Percentiles rank a stretch among this genome's conserved stretches.
phyloP scores from a whole-genome alignment of 1,140 invertebrate species.

The Monochamus saltuarius region DNA sequence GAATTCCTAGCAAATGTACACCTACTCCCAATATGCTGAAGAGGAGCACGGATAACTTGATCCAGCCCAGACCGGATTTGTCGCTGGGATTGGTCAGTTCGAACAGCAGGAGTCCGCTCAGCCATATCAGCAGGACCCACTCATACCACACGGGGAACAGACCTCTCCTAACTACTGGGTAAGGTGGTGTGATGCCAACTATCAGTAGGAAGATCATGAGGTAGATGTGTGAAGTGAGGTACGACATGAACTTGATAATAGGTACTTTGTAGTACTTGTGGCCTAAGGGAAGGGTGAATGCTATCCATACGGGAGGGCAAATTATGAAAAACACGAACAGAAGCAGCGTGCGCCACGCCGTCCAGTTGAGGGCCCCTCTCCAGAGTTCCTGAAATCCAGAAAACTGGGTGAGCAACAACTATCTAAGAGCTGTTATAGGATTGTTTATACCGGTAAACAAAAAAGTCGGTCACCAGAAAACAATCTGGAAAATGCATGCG shows the following conservation, averaged over 20 bases:
- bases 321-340: slow-evolving; percentile 90
- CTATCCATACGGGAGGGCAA: slow-evolving; percentile 94
- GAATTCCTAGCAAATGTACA: slow-evolving; percentile 81
- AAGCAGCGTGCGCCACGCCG: slow-evolving; percentile 89
- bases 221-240: slow-evolving; percentile 97
- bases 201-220: slow-evolving; percentile 90
- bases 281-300: slow-evolving; percentile 92
- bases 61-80: slow-evolving; percentile 90
- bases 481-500: too few species aligned
- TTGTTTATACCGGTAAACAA: too few species aligned
- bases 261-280: slow-evolving; percentile 95
- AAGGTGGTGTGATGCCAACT: slow-evolving; percentile 88
- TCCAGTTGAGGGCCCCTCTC: slow-evolving; percentile 94
- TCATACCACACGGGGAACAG: slow-evolving; percentile 90
- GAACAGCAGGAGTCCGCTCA: slow-evolving; percentile 92
- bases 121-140: slow-evolving; percentile 92
- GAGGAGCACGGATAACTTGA: slow-evolving; percentile 88
- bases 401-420: background rate
- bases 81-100: slow-evolving; percentile 97
- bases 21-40: slow-evolving; percentile 90
- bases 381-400: slow-evolving; percentile 79
- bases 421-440: too few species aligned
- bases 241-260: slow-evolving; percentile 99
- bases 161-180: slow-evolving; percentile 71
- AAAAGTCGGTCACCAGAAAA: too few species aligned